These are phyloP conservation scores for Cromileptes altivelis DNA, from an alignment of 2,113 vertebrate species.

Conservation along the genomic window DNA sequence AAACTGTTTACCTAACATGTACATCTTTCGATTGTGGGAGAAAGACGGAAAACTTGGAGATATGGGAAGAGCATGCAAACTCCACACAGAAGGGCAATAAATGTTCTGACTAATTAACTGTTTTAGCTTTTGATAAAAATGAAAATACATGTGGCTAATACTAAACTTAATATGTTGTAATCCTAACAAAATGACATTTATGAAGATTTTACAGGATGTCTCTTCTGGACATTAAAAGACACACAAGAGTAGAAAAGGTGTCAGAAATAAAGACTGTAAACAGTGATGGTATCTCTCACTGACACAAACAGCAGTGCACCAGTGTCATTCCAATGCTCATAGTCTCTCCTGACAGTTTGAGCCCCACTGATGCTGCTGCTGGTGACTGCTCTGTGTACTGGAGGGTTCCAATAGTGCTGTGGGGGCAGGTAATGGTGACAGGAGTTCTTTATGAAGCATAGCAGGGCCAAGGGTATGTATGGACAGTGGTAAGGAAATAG, in stretches of 20 bases:
- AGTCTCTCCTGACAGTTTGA: conserved; percentile 17
- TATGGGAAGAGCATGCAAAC: no score
- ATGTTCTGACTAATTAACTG: neutral
- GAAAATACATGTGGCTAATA: neutral
- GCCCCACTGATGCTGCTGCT: conserved; percentile 15
- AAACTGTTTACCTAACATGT: no score
- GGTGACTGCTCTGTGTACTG: neutral
- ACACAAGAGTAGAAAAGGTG: neutral
- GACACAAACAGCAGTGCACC: conserved; percentile 8
- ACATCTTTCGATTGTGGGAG: no score
- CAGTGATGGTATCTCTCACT: conserved; percentile 26
- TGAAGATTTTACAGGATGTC: neutral
- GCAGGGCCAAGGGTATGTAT: conserved; percentile 13
- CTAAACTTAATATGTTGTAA: neutral
- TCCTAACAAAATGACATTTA: neutral
- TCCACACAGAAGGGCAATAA: neutral
- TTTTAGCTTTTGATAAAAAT: neutral
- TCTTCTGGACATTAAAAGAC: neutral
- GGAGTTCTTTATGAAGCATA: conserved; percentile 17
- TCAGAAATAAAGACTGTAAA: conserved; percentile 8
- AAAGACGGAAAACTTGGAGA: no score
- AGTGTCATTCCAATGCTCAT: conserved; percentile 20
- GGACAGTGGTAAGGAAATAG: conserved; percentile 14
- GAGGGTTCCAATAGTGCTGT: neutral
- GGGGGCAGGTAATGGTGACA: conserved; percentile 7